These are phyloP conservation scores for Drepanosiphum platanoidis DNA, from an alignment of 2,888 invertebrate genomes.

Conservation along the genomic window DNA sequence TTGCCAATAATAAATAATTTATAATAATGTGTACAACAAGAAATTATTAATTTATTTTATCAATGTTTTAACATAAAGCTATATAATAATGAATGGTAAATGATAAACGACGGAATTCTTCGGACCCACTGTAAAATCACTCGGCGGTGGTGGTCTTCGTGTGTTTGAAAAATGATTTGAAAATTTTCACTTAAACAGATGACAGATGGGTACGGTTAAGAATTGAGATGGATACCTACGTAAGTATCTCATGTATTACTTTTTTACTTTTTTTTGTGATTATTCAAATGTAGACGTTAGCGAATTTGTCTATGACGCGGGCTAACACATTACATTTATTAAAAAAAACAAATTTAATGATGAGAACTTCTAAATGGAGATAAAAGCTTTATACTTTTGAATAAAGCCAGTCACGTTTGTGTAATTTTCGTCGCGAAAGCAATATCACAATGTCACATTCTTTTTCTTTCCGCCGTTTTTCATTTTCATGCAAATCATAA, in stretches of 20 bases:
- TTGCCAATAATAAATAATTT: neutral
- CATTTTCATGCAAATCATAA: neutral
- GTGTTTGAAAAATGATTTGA: neutral
- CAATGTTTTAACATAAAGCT: too few relatives aligned
- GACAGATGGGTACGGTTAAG: neutral
- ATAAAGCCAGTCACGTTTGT: constrained; percentile 17
- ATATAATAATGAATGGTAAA: neutral
- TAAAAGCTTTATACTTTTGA: constrained; percentile 14
- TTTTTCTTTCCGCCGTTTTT: neutral
- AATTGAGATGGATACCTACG: constrained; percentile 8
- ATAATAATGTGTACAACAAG: neutral
- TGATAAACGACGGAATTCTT: neutral
- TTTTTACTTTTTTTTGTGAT: constrained; percentile 14
- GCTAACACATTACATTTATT: neutral
- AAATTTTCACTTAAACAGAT: neutral
- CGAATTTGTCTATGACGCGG: neutral
- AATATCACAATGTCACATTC: neutral
- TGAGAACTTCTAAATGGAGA: neutral
- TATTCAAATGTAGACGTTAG: neutral
- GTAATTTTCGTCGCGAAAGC: neutral
- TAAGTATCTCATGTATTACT: constrained; percentile 25
- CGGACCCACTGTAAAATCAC: neutral
- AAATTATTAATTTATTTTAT: neutral
- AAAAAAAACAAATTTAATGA: constrained; percentile 1
- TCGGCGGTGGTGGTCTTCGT: neutral